Percentiles rank a stretch among this genome's conserved stretches.
Evolutionary conservation across 1,140 invertebrate genomes (phyloP).

Genomic region (Magallana ariakensis): DNA sequence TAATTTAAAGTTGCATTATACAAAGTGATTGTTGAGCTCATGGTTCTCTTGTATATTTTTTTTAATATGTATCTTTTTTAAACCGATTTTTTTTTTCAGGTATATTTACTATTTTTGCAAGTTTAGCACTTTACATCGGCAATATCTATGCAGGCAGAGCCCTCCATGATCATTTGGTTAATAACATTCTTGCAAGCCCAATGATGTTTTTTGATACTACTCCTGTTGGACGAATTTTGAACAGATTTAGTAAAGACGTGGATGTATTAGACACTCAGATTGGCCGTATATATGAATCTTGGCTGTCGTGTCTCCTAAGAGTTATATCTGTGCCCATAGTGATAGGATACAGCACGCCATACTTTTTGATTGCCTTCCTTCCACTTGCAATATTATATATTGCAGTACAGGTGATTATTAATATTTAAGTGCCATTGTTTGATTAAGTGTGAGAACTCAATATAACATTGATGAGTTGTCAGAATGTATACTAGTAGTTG

Average conservation of each 20-base stretch:
- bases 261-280: conserved; percentile 78
- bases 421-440: not conserved
- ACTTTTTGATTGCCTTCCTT: conserved; percentile 90
- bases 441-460: too few species aligned
- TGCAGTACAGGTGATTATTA: conserved; percentile 57
- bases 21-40: too few species aligned
- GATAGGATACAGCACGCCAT: conserved; percentile 92
- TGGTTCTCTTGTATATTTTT: too few species aligned
- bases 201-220: conserved; percentile 86
- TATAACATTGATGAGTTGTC: too few species aligned
- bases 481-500: too few species aligned
- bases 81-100: conserved; percentile 82
- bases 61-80: too few species aligned
- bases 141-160: conserved; percentile 70
- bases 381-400: conserved; percentile 83
- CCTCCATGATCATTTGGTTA: conserved; percentile 74
- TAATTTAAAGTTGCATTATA: too few species aligned
- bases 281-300: conserved; percentile 64
- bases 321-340: conserved; percentile 93
- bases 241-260: conserved; percentile 84
- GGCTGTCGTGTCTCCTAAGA: conserved; percentile 79
- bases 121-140: conserved; percentile 66
- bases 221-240: conserved; percentile 83
- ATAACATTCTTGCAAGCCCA: conserved; percentile 83
- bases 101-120: conserved; percentile 82